Conservation (phyloP, 2,113 vertebrate genomes). For the Thunnus maccoyii region DNA sequence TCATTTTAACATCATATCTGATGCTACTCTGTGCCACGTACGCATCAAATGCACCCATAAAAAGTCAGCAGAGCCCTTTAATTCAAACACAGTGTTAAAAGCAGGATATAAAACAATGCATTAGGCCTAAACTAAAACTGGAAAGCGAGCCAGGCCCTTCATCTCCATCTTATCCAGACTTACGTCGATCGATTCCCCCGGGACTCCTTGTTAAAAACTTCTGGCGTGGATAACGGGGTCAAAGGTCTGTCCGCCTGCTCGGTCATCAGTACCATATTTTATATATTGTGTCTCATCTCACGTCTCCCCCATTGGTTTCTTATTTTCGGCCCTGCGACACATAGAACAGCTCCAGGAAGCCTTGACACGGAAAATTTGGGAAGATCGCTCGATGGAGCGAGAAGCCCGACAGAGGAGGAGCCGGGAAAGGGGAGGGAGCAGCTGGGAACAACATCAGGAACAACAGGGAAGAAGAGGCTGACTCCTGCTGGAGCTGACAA, state of each 20-base stretch:
- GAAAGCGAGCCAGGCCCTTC: constrained; percentile 14
- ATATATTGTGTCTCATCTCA: constrained; percentile 12
- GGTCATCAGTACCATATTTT: constrained; percentile 73
- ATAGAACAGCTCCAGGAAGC: constrained; percentile 35
- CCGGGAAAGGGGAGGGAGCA: constrained; percentile 64
- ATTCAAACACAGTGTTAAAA: constrained; percentile 9
- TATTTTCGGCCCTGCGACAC: not conserved
- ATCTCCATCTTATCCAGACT: constrained; percentile 61
- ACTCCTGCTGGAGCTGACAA: not conserved
- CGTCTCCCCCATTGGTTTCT: constrained; percentile 15
- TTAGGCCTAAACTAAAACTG: not conserved
- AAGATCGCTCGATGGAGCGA: constrained; percentile 40
- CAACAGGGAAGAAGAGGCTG: constrained; percentile 4
- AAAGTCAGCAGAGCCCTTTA: constrained; percentile 1
- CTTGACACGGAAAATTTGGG: constrained; percentile 49
- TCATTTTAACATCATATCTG: not conserved
- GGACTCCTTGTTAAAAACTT: constrained; percentile 65
- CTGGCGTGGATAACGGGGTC: constrained; percentile 66
- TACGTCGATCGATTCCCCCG: constrained; percentile 74
- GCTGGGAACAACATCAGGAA: constrained; percentile 41
- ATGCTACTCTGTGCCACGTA: constrained; percentile 35
- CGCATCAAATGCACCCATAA: not conserved
- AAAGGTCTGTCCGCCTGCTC: constrained; percentile 72
- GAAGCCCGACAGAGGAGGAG: constrained; percentile 69
- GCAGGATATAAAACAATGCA: not conserved